Conservation (phyloP, 2,113 vertebrate species). For the Apus apus region DNA sequence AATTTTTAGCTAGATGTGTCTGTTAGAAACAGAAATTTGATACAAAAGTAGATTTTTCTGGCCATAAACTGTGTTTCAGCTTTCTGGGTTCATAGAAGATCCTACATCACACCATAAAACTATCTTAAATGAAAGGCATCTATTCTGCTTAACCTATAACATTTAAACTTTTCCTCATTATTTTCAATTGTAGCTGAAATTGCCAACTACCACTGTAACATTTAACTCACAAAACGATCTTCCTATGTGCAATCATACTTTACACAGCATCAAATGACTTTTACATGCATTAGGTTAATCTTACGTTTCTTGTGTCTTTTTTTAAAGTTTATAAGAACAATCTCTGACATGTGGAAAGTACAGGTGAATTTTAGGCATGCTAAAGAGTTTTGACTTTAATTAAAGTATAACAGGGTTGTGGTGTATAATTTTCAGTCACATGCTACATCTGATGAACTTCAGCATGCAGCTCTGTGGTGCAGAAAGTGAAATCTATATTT, state of each 20-base stretch:
- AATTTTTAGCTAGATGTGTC: not conserved
- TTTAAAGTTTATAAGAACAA: not conserved
- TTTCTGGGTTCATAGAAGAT: not conserved
- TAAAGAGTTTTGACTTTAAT: not conserved
- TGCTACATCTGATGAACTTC: not conserved
- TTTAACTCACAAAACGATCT: not conserved
- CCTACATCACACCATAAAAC: not conserved
- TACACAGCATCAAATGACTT: not conserved
- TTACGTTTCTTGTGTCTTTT: not conserved
- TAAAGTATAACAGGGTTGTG: not conserved
- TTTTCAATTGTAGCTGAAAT: not conserved
- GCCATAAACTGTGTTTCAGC: not conserved
- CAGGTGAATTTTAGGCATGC: not conserved
- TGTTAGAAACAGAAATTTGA: not conserved
- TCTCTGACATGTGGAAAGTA: not conserved
- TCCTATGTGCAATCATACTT: not conserved
- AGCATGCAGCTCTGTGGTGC: not conserved
- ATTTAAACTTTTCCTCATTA: not conserved
- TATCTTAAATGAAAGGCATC: not conserved
- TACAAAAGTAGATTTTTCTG: not conserved
- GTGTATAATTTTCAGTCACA: not conserved
- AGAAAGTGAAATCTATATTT: not conserved
- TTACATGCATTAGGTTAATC: not conserved
- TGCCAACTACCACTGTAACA: not conserved
- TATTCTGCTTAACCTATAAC: not conserved